Base-by-base conservation (phyloP, 2,797 vertebrate genomes). In the Dendrocincla tyrannina region DNA sequence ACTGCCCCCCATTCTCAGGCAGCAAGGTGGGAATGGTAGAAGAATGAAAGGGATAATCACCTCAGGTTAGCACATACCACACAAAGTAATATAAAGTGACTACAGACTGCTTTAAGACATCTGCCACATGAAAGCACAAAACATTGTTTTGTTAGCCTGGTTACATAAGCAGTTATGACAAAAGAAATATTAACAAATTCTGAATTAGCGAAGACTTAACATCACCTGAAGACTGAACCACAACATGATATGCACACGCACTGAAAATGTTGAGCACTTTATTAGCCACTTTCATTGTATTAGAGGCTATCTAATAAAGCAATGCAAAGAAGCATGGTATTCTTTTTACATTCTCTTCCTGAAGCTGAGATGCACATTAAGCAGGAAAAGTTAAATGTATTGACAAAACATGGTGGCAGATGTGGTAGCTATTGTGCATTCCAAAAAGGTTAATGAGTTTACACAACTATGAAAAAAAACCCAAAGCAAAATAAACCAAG, bases 211-310 rank as follows among this genome's bases (percentile, higher is more conserved):
- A 78, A 53, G 22, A 44, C 52, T 64, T 52, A 49, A 35, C 22
- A 47, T 27, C 41, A 68, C 23, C 37, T 46, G 53, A 32, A 58
- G 55, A 62, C 19, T 32, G n/a, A 73, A 42, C 15, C 11, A 44
- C 0, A 52, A 35, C 17, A 25, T 22, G 23, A 49, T 0, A 10
- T 15, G 11, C 33, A 47, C 9, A 28, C 0, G 2, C 5, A 62
- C 44, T 39, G 52, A 66, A 49, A 85, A 64, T 7, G 3, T 0
- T 35, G 64, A 76, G n/a, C 41, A 27, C 22, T 72, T 53, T 60
- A 42, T 53, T 25, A 70, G 49, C 46, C 60, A 60, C 13, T 18
- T 58, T 39, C 17, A 28, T 59, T 64, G 19, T 27, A 30, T 22
- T 14, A 66, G 17, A 80, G 28, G 33, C 35, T 44, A 39, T 13